These are phyloP conservation scores for Zaprionus taronus DNA, from an alignment of 1,140 invertebrate genomes.

Conservation along the genomic window DNA sequence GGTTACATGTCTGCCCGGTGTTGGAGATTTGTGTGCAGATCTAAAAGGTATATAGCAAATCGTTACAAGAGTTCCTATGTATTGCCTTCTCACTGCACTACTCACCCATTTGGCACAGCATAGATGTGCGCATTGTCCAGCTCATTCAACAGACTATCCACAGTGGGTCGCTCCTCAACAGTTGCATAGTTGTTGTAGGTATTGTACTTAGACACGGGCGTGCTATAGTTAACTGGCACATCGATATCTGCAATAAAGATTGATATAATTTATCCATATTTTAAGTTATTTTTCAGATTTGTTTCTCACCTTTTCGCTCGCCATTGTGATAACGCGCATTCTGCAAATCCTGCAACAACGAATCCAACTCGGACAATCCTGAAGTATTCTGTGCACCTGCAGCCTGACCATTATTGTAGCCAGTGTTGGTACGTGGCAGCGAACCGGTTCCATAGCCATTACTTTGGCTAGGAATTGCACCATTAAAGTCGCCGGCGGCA, in stretches of 20 bases:
- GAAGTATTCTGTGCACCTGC: conserved; percentile 43
- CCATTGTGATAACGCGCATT: conserved; percentile 90
- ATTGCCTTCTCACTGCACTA: background rate
- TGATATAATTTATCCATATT: background rate
- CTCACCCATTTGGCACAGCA: conserved; percentile 91
- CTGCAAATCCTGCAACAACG: conserved; percentile 95
- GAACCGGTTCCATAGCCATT: conserved; percentile 70
- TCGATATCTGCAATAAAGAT: conserved; percentile 52
- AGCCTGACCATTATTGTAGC: conserved; percentile 48
- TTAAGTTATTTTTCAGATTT: background rate
- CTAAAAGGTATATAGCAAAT: conserved; percentile 18
- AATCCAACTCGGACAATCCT: conserved; percentile 96
- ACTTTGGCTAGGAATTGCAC: conserved; percentile 49
- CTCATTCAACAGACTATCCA: conserved; percentile 95
- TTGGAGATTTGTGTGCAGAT: conserved; percentile 78
- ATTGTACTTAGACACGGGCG: conserved; percentile 76
- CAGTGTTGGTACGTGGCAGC: conserved; percentile 53
- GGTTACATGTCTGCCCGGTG: conserved; percentile 88
- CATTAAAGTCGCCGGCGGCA: conserved; percentile 52
- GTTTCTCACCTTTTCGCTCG: conserved; percentile 68
- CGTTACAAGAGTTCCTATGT: background rate
- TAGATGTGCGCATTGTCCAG: conserved; percentile 87
- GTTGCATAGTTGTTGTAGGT: conserved; percentile 76
- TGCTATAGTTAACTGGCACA: conserved; percentile 75
- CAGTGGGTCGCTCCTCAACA: conserved; percentile 88